Evolutionary conservation across 2,888 invertebrate species (phyloP).

Genomic region (Diachrysia chrysitis): DNA sequence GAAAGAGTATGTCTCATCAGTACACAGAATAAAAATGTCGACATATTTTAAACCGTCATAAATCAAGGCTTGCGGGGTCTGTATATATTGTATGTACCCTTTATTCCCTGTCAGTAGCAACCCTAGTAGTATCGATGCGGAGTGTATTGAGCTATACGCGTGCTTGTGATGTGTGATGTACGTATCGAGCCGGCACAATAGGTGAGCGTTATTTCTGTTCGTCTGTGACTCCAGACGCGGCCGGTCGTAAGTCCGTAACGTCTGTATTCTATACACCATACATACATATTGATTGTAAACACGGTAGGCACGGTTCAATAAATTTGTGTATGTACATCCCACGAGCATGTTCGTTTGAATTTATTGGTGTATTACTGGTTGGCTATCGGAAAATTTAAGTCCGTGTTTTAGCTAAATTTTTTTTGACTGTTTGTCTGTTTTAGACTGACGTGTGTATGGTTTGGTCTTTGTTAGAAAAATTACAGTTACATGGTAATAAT

Average conservation of each 20-base stretch:
- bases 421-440: conserved; percentile 23
- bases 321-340: conserved; percentile 38
- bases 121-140: conserved; percentile 42
- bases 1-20: too few species aligned
- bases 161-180: conserved; percentile 70
- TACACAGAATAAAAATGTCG: too few species aligned
- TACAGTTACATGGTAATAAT: too few species aligned
- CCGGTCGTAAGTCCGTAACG: conserved; percentile 39
- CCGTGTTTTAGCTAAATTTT: conserved; percentile 4
- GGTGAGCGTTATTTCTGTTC: conserved; percentile 83
- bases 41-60: too few species aligned
- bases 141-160: conserved; percentile 62
- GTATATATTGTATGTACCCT: too few species aligned
- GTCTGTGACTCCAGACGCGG: conserved; percentile 75
- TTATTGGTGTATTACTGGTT: conserved; percentile 22
- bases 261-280: conserved; percentile 51
- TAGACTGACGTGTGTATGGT: too few species aligned
- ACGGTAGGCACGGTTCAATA: conserved; percentile 43
- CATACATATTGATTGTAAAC: conserved; percentile 60
- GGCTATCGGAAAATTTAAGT: conserved; percentile 19
- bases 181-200: conserved; percentile 78
- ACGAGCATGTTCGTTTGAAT: conserved; percentile 19
- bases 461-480: too few species aligned
- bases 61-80: too few species aligned
- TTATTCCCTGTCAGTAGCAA: conserved; percentile 10